Evolutionary conservation across 1,140 invertebrate species (phyloP), one percentile per base, ranked within the genome.

Genomic region (Ostrea edulis): DNA sequence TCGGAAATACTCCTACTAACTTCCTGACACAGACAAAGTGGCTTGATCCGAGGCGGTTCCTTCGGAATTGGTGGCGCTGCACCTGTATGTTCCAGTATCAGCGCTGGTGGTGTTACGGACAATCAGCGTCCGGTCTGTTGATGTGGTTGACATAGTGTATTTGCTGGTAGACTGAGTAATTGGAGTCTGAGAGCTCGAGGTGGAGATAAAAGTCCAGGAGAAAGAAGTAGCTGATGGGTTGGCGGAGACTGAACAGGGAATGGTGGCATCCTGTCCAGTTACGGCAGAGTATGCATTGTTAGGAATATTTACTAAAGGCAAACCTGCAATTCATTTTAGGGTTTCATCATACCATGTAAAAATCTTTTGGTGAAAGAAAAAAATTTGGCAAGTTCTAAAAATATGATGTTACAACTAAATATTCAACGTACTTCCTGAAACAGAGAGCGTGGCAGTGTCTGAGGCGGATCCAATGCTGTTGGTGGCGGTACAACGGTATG

Each of bases 401-500:
- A 44, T 44, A 62, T 62, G 9, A 20, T 20, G 17, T 54, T 54
- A 7, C 20, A n/a, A 22, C 54, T n/a, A 52, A n/a, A 25, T 12
- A 51, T 17, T n/a, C 20, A 51, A 84, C 55, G 52, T 85, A 85
- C 84, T 68, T 85, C 84, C 84, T 4, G 84, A 68, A 17, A 85
- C 62, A 71, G 62, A 22, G 7, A 85, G 58, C 22, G 35, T 68
- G 0, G 68, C 84, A 58, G 55, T 51, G 17, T 83, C 53, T 52
- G 53, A 52, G 22, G 20, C 86, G 17, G 82, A 87, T 55, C 88
- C 88, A 53, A 89, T 85, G 87, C 25, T 86, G 51, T 89, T 89
- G 2, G 85, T 89, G 17, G 88, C 88, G 8, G 62, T 52, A 65
- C 88, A 89, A 0, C 82, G 35, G 51, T 89, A 89, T 12, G 58